Evolutionary conservation across 1,140 invertebrate genomes (phyloP).

Genomic region (Holotrichia oblita): DNA sequence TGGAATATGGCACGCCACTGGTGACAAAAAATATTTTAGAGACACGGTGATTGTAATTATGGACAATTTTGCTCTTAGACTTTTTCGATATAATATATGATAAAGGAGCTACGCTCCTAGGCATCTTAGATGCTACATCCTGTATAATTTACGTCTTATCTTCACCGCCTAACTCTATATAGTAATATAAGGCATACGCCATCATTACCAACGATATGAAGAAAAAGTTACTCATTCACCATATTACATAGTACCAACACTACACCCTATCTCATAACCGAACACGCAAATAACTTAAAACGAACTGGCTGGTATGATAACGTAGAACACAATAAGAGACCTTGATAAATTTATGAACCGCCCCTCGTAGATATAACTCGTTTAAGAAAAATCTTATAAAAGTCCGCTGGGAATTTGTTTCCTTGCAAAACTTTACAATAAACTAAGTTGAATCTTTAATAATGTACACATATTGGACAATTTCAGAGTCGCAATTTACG

Average conservation of each 20-base stretch:
- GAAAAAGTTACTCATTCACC: background rate
- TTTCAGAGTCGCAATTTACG: slow-evolving; percentile 9
- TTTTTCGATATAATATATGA: too few species aligned
- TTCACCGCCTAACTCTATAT: too few species aligned
- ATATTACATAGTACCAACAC: background rate
- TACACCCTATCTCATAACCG: background rate
- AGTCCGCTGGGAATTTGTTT: slow-evolving; percentile 21
- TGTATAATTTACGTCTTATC: background rate
- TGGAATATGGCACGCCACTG: too few species aligned
- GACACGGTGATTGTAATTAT: too few species aligned
- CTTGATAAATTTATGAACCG: slow-evolving; percentile 28
- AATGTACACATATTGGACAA: slow-evolving; percentile 33
- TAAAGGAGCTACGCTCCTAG: too few species aligned
- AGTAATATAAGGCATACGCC: background rate
- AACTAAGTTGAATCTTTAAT: slow-evolving; percentile 35
- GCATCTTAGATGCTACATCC: too few species aligned
- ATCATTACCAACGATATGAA: slow-evolving; percentile 1
- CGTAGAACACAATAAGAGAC: slow-evolving; percentile 17
- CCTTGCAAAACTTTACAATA: slow-evolving; percentile 22
- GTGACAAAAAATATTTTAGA: too few species aligned
- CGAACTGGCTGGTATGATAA: background rate
- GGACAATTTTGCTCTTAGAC: too few species aligned
- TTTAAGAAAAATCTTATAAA: slow-evolving; percentile 26
- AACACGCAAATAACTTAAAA: slow-evolving; percentile 4
- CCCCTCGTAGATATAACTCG: slow-evolving; percentile 22